phyloP scores from a whole-genome alignment of 2,113 vertebrate genomes.

The Xerus inauris region DNA sequence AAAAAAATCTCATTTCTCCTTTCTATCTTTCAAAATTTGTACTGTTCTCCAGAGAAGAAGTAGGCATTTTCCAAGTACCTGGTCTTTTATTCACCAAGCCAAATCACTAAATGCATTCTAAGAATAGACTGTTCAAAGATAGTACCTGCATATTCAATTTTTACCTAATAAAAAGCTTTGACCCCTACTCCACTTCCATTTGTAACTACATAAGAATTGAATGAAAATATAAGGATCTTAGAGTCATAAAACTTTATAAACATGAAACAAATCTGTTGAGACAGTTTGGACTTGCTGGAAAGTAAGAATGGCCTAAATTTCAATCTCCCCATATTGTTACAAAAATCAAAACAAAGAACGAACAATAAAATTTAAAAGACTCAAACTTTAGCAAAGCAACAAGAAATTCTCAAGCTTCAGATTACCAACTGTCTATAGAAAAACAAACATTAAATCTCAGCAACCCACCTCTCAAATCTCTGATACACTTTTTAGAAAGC shows the following conservation, averaged over 20 bases:
- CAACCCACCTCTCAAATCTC: not conserved
- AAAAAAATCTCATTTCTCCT: not conserved
- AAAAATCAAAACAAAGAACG: slow-evolving; percentile 32
- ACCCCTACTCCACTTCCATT: not conserved
- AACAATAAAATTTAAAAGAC: not conserved
- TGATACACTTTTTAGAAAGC: not conserved
- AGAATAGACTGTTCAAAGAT: not conserved
- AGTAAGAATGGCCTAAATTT: not conserved
- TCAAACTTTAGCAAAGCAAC: not conserved
- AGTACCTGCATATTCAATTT: not conserved
- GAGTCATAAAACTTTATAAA: not conserved
- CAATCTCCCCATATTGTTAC: not conserved
- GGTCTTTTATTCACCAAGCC: not conserved
- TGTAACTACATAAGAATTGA: not conserved
- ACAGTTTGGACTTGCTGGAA: not conserved
- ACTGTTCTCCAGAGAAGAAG: not conserved
- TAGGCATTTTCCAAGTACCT: slow-evolving; percentile 25
- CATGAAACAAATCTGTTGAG: slow-evolving; percentile 9
- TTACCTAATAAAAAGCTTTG: not conserved
- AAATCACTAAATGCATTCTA: not conserved
- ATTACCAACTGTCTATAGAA: not conserved
- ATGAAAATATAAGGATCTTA: slow-evolving; percentile 2
- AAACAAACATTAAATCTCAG: not conserved
- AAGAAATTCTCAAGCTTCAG: not conserved
- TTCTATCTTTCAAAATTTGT: slow-evolving; percentile 30